Base-by-base conservation (phyloP, 1,140 invertebrate species). In the Paramacrobiotus metropolitanus region DNA sequence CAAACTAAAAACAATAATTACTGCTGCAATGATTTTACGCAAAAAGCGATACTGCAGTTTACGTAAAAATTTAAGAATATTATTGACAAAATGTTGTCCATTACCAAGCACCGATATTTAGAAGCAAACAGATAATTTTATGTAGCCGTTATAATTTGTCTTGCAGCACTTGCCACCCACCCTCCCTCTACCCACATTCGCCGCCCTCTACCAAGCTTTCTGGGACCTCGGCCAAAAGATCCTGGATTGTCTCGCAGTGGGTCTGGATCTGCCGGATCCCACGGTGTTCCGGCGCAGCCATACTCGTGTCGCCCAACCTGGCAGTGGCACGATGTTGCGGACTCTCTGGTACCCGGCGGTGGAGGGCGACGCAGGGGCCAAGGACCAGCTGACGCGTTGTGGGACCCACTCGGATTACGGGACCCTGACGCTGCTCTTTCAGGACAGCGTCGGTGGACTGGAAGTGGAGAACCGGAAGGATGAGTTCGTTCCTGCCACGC, bases 321-420 rank as follows among this genome's bases (percentile, higher is more conserved):
- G n/a, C 9, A 83, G 83, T 69, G 74, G 76, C 62, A 80, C 81
- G 18, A 78, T 77, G 44, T 75, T 85, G 69, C 77, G 82, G 45
- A 74, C 82, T 61, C 72, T 84, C 60, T 80, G 79, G 65, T 83
- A 83, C 70, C 83, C 83, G 44, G 69, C 68, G 1, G 44, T 59
- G 67, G 44, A 66, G 34, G 63, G 67, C 31, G 48, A 62, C 2
- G 68, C 68, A 62, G 77, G 75, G 40, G 66, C n/a, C n/a, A n/a
- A n/a, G n/a, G n/a, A n/a, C n/a, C n/a, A n/a, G n/a, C 73, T 80
- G 64, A 79, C 80, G 29, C 76, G 82, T 44, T 83, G 81, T 63
- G 81, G 81, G 0, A 78, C 81, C 1, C 82, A 83, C 66, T 78
- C 79, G 20, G 83, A 85, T 69, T 81, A 81, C 64, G 83, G 83